Evolutionary conservation across 2,888 invertebrate species (phyloP).

Genomic region (Augochlorella aurata): DNA sequence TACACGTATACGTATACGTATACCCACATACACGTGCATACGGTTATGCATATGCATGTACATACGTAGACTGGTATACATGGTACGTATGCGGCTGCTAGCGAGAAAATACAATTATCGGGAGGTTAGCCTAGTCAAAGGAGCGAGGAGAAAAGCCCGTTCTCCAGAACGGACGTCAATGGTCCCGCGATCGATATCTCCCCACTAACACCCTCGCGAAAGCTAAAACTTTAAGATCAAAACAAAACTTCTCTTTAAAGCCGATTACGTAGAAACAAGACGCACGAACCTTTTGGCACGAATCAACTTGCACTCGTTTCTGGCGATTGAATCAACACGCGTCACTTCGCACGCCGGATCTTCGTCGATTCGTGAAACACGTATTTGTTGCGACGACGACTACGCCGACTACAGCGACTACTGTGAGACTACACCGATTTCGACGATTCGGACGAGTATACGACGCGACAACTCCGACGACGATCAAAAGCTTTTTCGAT

Average conservation of each 20-base stretch:
- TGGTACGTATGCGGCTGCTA: slow-evolving; percentile 9
- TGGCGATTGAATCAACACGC: slow-evolving; percentile 50
- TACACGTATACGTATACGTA: not conserved
- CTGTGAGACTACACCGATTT: not conserved
- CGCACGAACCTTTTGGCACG: slow-evolving; percentile 49
- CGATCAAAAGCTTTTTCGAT: slow-evolving; percentile 31
- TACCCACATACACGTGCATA: not conserved
- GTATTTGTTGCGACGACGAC: slow-evolving; percentile 26
- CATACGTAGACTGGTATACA: not conserved
- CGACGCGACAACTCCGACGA: slow-evolving; percentile 4
- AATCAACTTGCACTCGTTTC: slow-evolving; percentile 50
- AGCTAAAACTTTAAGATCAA: slow-evolving; percentile 66
- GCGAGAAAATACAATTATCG: slow-evolving; percentile 55
- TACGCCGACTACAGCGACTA: slow-evolving; percentile 24
- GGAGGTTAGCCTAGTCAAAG: slow-evolving; percentile 54
- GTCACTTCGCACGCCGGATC: slow-evolving; percentile 50
- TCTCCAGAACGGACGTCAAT: slow-evolving; percentile 72
- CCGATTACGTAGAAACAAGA: slow-evolving; percentile 25
- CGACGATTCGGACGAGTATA: slow-evolving; percentile 3
- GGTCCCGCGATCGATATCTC: slow-evolving; percentile 72
- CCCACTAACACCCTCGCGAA: slow-evolving; percentile 56
- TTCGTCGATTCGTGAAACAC: slow-evolving; percentile 27
- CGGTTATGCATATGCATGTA: not conserved
- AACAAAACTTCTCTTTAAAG: slow-evolving; percentile 61
- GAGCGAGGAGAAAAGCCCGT: slow-evolving; percentile 53